phyloP scores from a whole-genome alignment of 2,888 invertebrate species.

The Heliconius hortense region DNA sequence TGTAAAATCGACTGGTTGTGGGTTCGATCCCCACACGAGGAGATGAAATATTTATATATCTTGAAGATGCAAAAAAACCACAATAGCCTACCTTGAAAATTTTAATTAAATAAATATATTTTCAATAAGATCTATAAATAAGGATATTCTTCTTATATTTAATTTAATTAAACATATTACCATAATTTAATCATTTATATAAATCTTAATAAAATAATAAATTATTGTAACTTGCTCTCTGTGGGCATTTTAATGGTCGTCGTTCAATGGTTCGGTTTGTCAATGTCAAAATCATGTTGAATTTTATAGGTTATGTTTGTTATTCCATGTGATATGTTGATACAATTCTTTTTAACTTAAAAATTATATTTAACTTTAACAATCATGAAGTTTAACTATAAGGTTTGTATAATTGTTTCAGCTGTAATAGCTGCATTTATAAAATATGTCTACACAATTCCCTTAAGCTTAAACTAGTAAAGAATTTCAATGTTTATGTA shows the following conservation, averaged over 20 bases:
- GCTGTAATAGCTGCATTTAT: background rate
- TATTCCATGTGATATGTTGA: conserved; percentile 25
- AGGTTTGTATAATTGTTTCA: conserved; percentile 53
- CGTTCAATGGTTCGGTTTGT: background rate
- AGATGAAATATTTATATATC: no score
- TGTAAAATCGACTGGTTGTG: no score
- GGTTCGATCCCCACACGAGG: no score
- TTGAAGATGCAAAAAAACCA: no score
- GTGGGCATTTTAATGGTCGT: background rate
- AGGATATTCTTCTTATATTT: background rate
- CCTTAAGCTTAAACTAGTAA: no score
- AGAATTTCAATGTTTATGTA: background rate
- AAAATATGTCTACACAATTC: background rate
- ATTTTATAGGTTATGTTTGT: conserved; percentile 41
- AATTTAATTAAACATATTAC: background rate
- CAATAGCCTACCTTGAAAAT: no score
- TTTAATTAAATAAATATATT: no score
- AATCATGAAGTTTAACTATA: conserved; percentile 74
- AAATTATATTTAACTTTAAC: conserved; percentile 11
- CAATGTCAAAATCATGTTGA: conserved; percentile 43
- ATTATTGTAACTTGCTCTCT: background rate
- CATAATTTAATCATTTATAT: background rate
- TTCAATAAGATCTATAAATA: background rate
- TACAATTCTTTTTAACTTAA: conserved; percentile 22
- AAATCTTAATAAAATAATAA: background rate